These are phyloP conservation scores for Tachysurus vachellii DNA, from an alignment of 2,113 vertebrate genomes.

Conservation along the genomic window DNA sequence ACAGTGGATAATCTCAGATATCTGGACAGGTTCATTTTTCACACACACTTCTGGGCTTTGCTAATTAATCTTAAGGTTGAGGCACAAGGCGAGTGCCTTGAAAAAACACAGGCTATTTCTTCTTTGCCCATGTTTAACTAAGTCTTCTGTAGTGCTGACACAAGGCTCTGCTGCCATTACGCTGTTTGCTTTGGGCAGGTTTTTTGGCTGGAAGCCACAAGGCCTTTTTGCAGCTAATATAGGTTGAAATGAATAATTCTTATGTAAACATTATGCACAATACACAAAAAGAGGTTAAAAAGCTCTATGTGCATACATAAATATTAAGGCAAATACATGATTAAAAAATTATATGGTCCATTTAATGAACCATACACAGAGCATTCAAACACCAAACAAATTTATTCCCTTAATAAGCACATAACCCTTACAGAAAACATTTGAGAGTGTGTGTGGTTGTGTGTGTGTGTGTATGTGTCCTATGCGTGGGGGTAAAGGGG, in stretches of 20 bases:
- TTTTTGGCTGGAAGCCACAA: conserved; percentile 20
- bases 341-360: neutral
- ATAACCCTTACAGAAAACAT: neutral
- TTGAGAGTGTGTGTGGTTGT: neutral
- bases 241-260: conserved; percentile 32
- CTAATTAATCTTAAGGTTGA: conserved; percentile 31
- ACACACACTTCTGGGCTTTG: conserved; percentile 23
- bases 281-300: neutral
- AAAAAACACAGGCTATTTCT: conserved; percentile 24
- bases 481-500: neutral
- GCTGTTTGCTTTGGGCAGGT: conserved; percentile 38
- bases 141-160: conserved; percentile 13
- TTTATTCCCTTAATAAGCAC: neutral
- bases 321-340: neutral
- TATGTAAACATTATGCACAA: conserved; percentile 41
- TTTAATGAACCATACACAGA: neutral
- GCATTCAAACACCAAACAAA: neutral
- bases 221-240: conserved; percentile 30
- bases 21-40: neutral
- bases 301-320: neutral
- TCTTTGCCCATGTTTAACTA: conserved; percentile 32
- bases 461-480: neutral
- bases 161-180: conserved; percentile 5
- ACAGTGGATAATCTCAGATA: conserved; percentile 22
- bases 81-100: conserved; percentile 29